Conservation (phyloP, 1,140 invertebrate genomes). For the Drosophila saltans region DNA sequence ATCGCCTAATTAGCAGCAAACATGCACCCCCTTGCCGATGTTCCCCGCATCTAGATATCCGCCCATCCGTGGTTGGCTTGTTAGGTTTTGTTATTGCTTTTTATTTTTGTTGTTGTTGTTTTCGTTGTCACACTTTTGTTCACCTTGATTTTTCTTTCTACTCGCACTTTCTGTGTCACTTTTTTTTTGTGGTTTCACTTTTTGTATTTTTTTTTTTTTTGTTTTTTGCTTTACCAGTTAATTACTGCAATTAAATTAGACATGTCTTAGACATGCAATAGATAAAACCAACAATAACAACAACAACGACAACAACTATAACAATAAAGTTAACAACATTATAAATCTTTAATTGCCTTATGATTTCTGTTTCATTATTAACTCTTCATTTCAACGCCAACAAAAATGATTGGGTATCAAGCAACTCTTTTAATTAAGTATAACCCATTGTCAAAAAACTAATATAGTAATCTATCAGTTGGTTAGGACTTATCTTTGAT, state of each 20-base stretch:
- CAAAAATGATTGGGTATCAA: no score
- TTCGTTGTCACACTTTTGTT: slow-evolving; percentile 40
- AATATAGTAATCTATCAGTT: no score
- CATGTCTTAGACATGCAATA: slow-evolving; percentile 37
- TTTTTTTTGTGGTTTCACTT: slow-evolving; percentile 65
- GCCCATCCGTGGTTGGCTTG: slow-evolving; percentile 42
- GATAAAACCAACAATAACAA: slow-evolving; percentile 20
- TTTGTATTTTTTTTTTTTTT: slow-evolving; percentile 26
- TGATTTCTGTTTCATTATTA: slow-evolving; percentile 1
- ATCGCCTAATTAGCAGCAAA: slow-evolving; percentile 49
- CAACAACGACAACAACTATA: neutral
- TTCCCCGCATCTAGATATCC: neutral
- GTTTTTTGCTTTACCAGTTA: slow-evolving; percentile 37
- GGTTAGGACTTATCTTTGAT: no score
- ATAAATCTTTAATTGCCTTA: neutral
- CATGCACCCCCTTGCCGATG: slow-evolving; percentile 32
- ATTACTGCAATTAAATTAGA: slow-evolving; percentile 73
- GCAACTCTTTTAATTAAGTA: no score
- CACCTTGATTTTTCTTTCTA: slow-evolving; percentile 15
- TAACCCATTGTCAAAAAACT: no score
- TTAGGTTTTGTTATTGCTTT: slow-evolving; percentile 25
- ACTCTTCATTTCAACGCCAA: neutral
- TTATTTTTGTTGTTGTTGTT: neutral
- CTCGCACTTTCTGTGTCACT: slow-evolving; percentile 60
- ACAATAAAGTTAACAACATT: slow-evolving; percentile 2